These are phyloP conservation scores for Semotilus atromaculatus DNA, from an alignment of 2,797 vertebrate genomes.

Conservation along the genomic window DNA sequence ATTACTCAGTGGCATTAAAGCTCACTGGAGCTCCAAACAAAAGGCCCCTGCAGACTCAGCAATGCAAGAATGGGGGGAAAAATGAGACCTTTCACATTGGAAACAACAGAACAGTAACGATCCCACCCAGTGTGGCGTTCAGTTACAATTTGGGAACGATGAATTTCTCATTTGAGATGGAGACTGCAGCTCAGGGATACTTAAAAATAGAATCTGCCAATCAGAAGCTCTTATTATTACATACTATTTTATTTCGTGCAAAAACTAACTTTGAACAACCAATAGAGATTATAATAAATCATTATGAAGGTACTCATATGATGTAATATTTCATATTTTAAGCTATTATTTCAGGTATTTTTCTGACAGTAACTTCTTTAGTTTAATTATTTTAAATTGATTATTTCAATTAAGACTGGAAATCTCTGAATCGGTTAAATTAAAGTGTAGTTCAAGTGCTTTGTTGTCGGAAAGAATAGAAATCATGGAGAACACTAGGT, in stretches of 20 bases:
- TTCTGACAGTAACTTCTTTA: not conserved
- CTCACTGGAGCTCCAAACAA: slow-evolving; percentile 62
- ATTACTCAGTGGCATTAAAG: slow-evolving; percentile 67
- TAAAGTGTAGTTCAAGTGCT: not conserved
- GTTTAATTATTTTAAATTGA: not conserved
- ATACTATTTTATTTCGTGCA: not conserved
- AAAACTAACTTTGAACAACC: not conserved
- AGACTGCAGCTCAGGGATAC: slow-evolving; percentile 5
- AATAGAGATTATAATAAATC: not conserved
- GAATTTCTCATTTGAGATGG: slow-evolving; percentile 44
- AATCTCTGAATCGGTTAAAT: too few relatives aligned
- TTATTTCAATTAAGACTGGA: not conserved
- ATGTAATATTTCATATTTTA: not conserved
- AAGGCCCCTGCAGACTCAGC: slow-evolving; percentile 66
- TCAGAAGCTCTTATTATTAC: slow-evolving; percentile 24
- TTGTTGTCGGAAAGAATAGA: not conserved
- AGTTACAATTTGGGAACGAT: slow-evolving; percentile 58
- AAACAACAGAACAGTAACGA: slow-evolving; percentile 52
- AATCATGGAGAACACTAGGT: too few relatives aligned
- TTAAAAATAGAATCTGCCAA: slow-evolving; percentile 37
- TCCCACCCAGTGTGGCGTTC: slow-evolving; percentile 58
- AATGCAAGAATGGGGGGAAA: slow-evolving; percentile 45
- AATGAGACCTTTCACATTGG: slow-evolving; percentile 57
- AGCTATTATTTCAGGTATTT: not conserved
- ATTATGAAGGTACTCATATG: not conserved